phyloP scores from a whole-genome alignment of 2,113 vertebrate genomes.

The Oncorhynchus kisutch region DNA sequence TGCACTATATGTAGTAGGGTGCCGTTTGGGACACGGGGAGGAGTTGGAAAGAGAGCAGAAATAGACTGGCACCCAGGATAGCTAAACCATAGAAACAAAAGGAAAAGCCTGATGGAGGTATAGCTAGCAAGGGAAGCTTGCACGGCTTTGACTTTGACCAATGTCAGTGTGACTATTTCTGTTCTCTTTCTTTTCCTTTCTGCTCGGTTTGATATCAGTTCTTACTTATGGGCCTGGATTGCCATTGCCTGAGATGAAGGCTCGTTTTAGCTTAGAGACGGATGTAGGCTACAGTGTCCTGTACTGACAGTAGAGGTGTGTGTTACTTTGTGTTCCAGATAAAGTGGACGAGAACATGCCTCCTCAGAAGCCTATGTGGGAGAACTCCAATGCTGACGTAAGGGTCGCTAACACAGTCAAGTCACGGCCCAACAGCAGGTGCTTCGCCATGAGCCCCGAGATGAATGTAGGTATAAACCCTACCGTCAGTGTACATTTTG shows the following conservation, averaged over 20 bases:
- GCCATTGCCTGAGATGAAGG: conserved; percentile 48
- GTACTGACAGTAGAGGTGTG: background rate
- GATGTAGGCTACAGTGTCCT: conserved; percentile 8
- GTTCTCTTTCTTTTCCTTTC: conserved; percentile 22
- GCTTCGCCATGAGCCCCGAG: conserved; percentile 81
- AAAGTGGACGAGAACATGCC: conserved; percentile 85
- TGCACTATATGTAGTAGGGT: too few species aligned
- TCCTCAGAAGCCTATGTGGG: conserved; percentile 80
- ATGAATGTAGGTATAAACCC: conserved; percentile 79
- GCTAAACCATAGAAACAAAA: background rate
- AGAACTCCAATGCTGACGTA: conserved; percentile 80
- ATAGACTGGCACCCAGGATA: background rate
- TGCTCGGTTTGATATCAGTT: conserved; percentile 41
- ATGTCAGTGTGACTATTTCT: conserved; percentile 47
- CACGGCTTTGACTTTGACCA: conserved; percentile 68
- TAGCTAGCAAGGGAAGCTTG: conserved; percentile 48
- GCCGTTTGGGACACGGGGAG: too few species aligned
- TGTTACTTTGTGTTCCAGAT: conserved; percentile 71
- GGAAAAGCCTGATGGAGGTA: too few species aligned
- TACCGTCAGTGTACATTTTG: too few species aligned
- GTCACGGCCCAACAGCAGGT: conserved; percentile 84
- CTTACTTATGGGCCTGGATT: conserved; percentile 16
- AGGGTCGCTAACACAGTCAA: conserved; percentile 83
- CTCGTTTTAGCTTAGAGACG: background rate
- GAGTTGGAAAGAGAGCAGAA: too few species aligned